These are phyloP conservation scores for Synergus gifuensis DNA, from an alignment of 2,888 invertebrate genomes.

Conservation along the genomic window DNA sequence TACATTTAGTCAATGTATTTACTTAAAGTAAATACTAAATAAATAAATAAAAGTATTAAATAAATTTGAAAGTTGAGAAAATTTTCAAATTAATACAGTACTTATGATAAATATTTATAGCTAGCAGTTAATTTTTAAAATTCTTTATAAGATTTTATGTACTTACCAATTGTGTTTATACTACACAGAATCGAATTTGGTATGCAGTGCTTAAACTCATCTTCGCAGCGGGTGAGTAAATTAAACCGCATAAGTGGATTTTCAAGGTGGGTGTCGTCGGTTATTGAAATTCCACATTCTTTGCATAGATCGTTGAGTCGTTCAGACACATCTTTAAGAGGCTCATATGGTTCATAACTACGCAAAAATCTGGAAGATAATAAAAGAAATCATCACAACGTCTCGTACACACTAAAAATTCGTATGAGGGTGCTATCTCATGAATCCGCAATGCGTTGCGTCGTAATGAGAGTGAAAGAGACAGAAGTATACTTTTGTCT, in stretches of 20 bases:
- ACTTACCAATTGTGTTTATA: constrained; percentile 85
- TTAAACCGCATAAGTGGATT: constrained; percentile 80
- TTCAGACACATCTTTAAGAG: constrained; percentile 83
- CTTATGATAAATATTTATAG: too few relatives aligned
- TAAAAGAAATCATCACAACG: not conserved
- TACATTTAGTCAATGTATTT: too few relatives aligned
- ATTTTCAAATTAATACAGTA: too few relatives aligned
- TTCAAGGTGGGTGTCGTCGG: constrained; percentile 77
- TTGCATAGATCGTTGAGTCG: constrained; percentile 83
- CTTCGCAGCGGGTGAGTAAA: constrained; percentile 84
- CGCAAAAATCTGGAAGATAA: constrained; percentile 84
- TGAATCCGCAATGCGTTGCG: too few relatives aligned
- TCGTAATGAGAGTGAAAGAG: too few relatives aligned
- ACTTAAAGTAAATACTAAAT: too few relatives aligned
- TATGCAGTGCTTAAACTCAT: constrained; percentile 86
- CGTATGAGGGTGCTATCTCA: too few relatives aligned
- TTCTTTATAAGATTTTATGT: constrained; percentile 2
- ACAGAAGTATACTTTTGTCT: too few relatives aligned
- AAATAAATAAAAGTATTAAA: too few relatives aligned
- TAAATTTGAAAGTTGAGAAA: too few relatives aligned
- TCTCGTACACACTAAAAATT: too few relatives aligned
- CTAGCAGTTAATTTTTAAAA: not conserved
- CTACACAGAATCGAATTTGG: constrained; percentile 90
- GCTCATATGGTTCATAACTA: constrained; percentile 86
- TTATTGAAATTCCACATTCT: constrained; percentile 78